These are phyloP conservation scores for Poeciliopsis turneri DNA, from an alignment of 2,797 vertebrate genomes.

Conservation along the genomic window DNA sequence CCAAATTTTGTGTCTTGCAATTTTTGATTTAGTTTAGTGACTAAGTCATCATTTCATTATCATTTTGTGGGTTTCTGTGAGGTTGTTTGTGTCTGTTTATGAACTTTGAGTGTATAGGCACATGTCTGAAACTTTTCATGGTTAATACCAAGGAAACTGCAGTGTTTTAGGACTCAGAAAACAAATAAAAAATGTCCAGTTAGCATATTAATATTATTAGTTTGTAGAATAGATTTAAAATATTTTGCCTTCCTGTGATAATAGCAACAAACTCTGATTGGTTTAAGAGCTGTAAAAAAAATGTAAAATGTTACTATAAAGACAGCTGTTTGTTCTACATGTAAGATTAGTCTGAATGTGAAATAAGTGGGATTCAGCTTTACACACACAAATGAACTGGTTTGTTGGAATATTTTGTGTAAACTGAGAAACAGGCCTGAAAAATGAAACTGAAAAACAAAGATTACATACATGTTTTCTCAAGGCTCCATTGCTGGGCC, in stretches of 20 bases:
- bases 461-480: no score
- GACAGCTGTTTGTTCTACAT: background rate
- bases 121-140: background rate
- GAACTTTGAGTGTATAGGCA: background rate
- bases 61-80: background rate
- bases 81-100: background rate
- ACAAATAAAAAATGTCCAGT: background rate
- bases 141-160: background rate
- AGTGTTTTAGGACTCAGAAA: background rate
- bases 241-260: background rate
- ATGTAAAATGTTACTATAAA: no score
- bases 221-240: background rate
- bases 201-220: background rate
- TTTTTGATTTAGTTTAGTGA: background rate
- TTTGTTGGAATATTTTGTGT: background rate
- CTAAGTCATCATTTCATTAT: background rate
- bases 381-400: background rate
- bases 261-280: background rate
- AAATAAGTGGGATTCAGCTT: background rate
- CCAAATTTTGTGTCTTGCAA: background rate
- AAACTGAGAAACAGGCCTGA: background rate
- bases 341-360: background rate
- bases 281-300: background rate
- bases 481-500: no score
- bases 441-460: background rate